Evolutionary conservation across 1,140 invertebrate genomes (phyloP), one percentile per base, ranked within the genome.

Genomic region (Drosophila simulans): DNA sequence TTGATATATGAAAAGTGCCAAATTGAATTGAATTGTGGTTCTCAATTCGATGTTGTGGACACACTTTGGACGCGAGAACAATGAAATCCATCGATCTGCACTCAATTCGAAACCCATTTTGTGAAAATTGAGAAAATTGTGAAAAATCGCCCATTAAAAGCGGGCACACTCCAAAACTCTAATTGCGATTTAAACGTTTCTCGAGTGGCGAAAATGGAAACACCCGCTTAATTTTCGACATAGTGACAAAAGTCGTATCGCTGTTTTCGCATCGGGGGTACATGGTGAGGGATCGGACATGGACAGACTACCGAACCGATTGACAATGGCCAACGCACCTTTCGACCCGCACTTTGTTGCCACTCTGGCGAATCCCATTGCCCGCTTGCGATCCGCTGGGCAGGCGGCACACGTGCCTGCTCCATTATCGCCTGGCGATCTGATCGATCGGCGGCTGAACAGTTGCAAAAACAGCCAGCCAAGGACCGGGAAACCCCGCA

Each of bases 131-230:
- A 43, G 74, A 64, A 77, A 82, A 82, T 63, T 63, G 42, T 71
- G 74, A 52, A 77, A 80, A 75, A 40, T 77, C 51, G 43, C 22
- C 39, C 57, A 63, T 59, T 73, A 65, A 70, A 80, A 66, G 77
- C 68, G 77, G 82, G 82, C 82, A 77, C 68, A 80, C 77, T 74
- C 55, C 72, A 42, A n/a, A 45, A 52, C 71, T 73, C 79, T 88
- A 83, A 86, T 86, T 86, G 78, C 82, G 31, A 88, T 86, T 77
- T 85, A 85, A 84, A 80, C 81, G 81, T 43, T 84, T 49, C 40
- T 80, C 81, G 81, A 84, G 77, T 86, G 77, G 48, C 77, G 60
- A 85, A 86, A 77, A 86, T 74, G 69, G 54, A 72, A n/a, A 42
- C 49, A 62, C 83, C 83, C 83, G 83, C 83, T 86, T 86, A 56